Evolutionary conservation across 1,140 invertebrate species (phyloP), one percentile per base, ranked within the genome.

Genomic region (Drosophila guanche): DNA sequence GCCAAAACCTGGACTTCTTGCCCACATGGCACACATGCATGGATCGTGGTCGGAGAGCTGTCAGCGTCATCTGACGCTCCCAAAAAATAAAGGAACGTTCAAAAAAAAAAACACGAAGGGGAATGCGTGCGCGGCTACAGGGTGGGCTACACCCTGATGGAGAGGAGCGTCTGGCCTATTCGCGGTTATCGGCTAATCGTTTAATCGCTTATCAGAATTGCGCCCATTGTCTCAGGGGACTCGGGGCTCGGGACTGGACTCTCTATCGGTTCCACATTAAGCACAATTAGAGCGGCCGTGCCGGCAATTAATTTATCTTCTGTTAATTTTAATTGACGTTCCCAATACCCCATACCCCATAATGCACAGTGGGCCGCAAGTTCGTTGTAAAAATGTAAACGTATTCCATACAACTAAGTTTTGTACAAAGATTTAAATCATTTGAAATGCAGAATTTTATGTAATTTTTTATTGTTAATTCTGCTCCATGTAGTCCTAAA

Each of bases 291-390:
- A 75, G 58, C 67, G 54, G 75, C 63, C 69, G 76, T 83, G 68
- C 52, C 59, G 71, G 59, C 76, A 84, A 84, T 84, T 84, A 84
- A 85, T 84, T 84, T 79, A 78, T 85, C 76, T 84, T 76, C 80
- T 72, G 54, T 84, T 83, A 84, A 83, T 84, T 77, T 71, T 67
- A 80, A 76, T 79, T 79, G 77, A 79, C 47, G 61, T 67, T 62
- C 56, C 47, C 33, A 40, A 16, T 2, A 37, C 8, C 25, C 8
- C 12, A 40, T 20, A 12, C 10, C n/a, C 56, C 22, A 41, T 37
- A 20, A 0, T 12, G 45, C 52, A 76, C 73, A 56, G 60, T 76
- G 61, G 52, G 6, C 5, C n/a, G 10, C 27, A 29, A 51, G 16
- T 20, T 20, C 16, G 16, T 20, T 20, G 16, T 20, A 20, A 20